Evolutionary conservation across 2,888 invertebrate species (phyloP).

Genomic region (Xanthia icteritia): DNA sequence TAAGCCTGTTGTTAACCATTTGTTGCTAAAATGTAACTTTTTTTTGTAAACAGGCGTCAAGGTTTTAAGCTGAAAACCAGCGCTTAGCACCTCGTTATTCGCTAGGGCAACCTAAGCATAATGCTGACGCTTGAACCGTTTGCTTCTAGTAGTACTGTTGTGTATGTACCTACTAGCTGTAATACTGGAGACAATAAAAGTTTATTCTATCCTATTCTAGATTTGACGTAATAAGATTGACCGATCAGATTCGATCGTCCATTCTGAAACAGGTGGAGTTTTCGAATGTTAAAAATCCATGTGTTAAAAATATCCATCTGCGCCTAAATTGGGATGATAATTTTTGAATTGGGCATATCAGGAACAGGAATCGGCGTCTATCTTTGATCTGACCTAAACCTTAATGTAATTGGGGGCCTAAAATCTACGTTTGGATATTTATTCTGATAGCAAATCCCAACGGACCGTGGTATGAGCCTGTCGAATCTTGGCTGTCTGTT

Average conservation of each 20-base stretch:
- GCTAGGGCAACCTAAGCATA: too few species aligned
- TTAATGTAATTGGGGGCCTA: neutral
- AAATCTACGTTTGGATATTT: neutral
- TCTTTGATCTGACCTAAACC: neutral
- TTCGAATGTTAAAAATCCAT: neutral
- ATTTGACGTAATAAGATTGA: neutral
- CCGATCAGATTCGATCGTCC: neutral
- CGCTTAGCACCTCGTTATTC: neutral
- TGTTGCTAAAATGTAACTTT: too few species aligned
- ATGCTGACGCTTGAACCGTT: neutral
- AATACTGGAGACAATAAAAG: neutral
- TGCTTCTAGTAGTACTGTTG: neutral
- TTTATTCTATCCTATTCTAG: neutral
- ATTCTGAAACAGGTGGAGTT: neutral
- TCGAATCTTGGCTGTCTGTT: neutral
- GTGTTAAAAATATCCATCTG: neutral
- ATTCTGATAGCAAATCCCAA: neutral
- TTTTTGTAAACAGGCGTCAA: neutral
- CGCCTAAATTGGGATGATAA: neutral
- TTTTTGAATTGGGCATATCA: neutral
- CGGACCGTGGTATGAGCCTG: too few species aligned
- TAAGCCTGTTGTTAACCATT: neutral
- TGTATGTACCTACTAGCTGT: neutral
- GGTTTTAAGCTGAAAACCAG: neutral
- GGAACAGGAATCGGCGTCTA: too few species aligned